phyloP scores from a whole-genome alignment of 2,113 vertebrate genomes.

The Triplophysa tibetana region DNA sequence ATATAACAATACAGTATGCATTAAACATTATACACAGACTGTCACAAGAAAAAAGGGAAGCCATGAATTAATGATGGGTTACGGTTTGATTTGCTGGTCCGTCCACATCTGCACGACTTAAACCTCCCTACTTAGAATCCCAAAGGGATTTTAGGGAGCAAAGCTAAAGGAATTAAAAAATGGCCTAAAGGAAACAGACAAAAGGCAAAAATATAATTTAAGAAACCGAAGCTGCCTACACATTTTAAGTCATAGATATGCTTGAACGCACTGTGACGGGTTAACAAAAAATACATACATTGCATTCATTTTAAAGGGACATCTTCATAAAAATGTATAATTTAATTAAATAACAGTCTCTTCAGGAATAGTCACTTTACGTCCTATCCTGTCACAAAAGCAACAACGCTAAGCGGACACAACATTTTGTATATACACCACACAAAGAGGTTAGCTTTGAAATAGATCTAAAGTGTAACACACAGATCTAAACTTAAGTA shows the following conservation, averaged over 20 bases:
- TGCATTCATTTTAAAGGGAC: too few relatives aligned
- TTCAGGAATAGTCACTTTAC: too few relatives aligned
- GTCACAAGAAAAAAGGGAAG: constrained; percentile 16
- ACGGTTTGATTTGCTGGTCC: constrained; percentile 23
- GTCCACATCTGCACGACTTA: neutral
- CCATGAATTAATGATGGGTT: constrained; percentile 54
- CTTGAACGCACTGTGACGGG: too few relatives aligned
- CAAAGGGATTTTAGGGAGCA: neutral
- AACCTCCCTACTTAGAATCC: neutral
- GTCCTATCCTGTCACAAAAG: too few relatives aligned
- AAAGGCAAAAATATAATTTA: constrained; percentile 4
- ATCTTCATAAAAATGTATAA: too few relatives aligned
- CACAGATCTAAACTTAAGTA: neutral
- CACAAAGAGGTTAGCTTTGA: neutral
- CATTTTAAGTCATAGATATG: too few relatives aligned
- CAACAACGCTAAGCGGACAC: too few relatives aligned
- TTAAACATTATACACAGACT: constrained; percentile 38
- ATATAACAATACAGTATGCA: neutral
- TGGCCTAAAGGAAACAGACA: neutral
- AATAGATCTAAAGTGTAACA: neutral
- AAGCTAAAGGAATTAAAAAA: neutral
- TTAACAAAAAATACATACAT: too few relatives aligned
- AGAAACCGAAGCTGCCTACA: neutral
- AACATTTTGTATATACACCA: too few relatives aligned
- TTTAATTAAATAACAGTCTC: too few relatives aligned